These are phyloP conservation scores for Leptarthrus brevirostris DNA, from an alignment of 2,888 invertebrate genomes.

Conservation along the genomic window DNA sequence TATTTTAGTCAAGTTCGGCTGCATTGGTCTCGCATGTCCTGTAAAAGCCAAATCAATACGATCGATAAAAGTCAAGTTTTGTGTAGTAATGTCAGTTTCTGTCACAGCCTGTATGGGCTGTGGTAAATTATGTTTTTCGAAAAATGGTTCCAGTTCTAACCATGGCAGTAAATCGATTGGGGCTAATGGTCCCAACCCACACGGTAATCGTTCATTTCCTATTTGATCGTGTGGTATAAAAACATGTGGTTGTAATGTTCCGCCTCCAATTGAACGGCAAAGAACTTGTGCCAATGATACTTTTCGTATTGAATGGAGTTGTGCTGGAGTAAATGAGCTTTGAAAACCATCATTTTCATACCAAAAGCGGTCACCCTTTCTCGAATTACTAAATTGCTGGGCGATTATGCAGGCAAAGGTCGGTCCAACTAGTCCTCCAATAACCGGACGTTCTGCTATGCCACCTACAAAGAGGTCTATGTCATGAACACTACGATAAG, in stretches of 20 bases:
- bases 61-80: slow-evolving; percentile 52
- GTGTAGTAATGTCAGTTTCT: slow-evolving; percentile 55
- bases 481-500: slow-evolving; percentile 80
- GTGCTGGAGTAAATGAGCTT: slow-evolving; percentile 80
- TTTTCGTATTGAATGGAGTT: slow-evolving; percentile 78
- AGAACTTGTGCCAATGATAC: slow-evolving; percentile 78
- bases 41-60: slow-evolving; percentile 59
- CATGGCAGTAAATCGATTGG: slow-evolving; percentile 65
- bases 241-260: slow-evolving; percentile 66
- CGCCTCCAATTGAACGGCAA: slow-evolving; percentile 64
- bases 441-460: slow-evolving; percentile 82
- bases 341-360: slow-evolving; percentile 83
- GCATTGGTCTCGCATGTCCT: slow-evolving; percentile 59
- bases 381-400: slow-evolving; percentile 82
- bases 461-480: slow-evolving; percentile 88
- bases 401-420: slow-evolving; percentile 90
- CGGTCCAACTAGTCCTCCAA: slow-evolving; percentile 85
- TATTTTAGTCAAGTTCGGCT: slow-evolving; percentile 63
- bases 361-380: slow-evolving; percentile 85
- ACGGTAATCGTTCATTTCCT: slow-evolving; percentile 62
- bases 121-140: slow-evolving; percentile 56
- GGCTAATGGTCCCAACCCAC: slow-evolving; percentile 61
- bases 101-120: slow-evolving; percentile 60
- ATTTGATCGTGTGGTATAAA: slow-evolving; percentile 63
- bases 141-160: slow-evolving; percentile 65